Evolutionary conservation across 2,797 vertebrate genomes (phyloP), one percentile per base, ranked within the genome.

Genomic region (Epinephelus malabaricus): DNA sequence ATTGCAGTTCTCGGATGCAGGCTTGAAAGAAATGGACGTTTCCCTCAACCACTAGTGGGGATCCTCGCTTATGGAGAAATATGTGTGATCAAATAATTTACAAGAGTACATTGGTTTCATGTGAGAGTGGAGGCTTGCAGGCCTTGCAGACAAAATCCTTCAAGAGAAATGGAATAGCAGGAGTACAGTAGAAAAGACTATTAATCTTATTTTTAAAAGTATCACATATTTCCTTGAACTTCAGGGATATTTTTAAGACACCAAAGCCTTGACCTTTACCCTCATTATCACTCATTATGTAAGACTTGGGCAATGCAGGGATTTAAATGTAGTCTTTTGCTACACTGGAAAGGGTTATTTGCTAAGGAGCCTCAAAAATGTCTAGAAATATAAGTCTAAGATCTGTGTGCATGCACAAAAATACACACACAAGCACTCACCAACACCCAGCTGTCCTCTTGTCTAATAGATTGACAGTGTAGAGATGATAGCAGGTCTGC

Each of bases 401-500:
- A 69, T 61, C 10, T 51, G 21, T 51, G n/a, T 40, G 19, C 14
- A 3, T 17, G 14, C 17, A 50, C 54, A 69, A 18, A 65, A 25
- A 43, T 18, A 21, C 49, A 38, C 64, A 61, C 73, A 43, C 58
- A 38, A 54, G 40, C 55, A 67, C 55, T 65, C 13, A 50, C 58
- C 55, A 30, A 59, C 49, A 66, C 38, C 38, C 84, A 76, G 87
- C 83, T 83, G 83, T 55, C 74, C 76, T 76, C 69, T 89, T 82
- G 70, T 81, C 79, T 58, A 49, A 62, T 55, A 69, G 40, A 70
- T 15, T 77, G 67, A 71, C 68, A 60, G 53, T 54, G 61, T 60
- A 34, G 83, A 69, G 74, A 84, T 84, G 82, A 89, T 83, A 60
- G 64, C 86, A 73, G 76, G 69, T 75, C n/a, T 67, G 75, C 49